Base-by-base conservation (phyloP, 2,888 invertebrate genomes). In the Augiades crinisus region DNA sequence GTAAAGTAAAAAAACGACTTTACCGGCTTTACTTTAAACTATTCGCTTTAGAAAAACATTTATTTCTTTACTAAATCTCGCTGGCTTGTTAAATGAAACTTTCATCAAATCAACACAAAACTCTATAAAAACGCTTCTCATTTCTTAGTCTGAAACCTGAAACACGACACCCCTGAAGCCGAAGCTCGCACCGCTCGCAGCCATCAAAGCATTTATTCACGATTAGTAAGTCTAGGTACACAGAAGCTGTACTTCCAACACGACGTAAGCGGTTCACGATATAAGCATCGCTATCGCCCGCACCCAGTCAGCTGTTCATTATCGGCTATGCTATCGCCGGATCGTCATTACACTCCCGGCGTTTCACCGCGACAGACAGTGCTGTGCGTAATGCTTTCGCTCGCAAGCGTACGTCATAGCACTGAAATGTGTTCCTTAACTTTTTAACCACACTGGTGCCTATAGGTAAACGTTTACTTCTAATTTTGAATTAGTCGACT, bases 231-330 rank as follows among this genome's bases (percentile, higher is more conserved):
- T n/a, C 10, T 3, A 12, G 12, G 5, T 12, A n/a, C 30, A 5
- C 5, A 19, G 19, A 19, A n/a, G n/a, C n/a, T n/a, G n/a, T n/a
- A n/a, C n/a, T 5, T 5, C 3, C 19, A 5, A 30, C 30, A 12
- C 30, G 12, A 30, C 22, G 22, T 6, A 6, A n/a, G 8, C 24
- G 12, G 10, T 10, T 4, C 27, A 27, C 30, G 30, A 12, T 12
- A 16, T 14, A 14, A 14, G 10, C 21, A 17, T 19, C 33, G 44
- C 31, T 14, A 24, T 34, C 45, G 45, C 33, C 19, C 13, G 40
- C 37, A n/a, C 27, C 31, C 38, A 52, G 53, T 60, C 60, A 59
- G 60, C 62, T 60, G 60, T 55, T 49, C 47, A 31, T 54, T 58
- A 59, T 62, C 59, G 49, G 33, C 30, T 51, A 44, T 53, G 45